A percentile compares a stretch with the other conserved stretches of the same genome.
These are phyloP conservation scores for Myotis yumanensis DNA, from an alignment of 2,113 vertebrate species.

Conservation along the genomic window DNA sequence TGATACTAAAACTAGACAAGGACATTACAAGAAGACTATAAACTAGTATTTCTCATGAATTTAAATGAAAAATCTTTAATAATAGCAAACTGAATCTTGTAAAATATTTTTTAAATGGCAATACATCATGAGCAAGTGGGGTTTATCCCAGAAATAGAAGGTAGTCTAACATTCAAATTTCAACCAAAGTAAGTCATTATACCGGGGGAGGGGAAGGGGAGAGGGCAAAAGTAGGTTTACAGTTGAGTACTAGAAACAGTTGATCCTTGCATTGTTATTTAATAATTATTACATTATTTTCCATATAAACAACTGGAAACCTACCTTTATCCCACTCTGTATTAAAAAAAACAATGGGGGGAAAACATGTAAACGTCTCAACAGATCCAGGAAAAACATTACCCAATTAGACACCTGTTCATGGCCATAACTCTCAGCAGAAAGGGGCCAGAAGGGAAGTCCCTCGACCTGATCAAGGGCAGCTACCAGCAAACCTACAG, in stretches of 20 bases:
- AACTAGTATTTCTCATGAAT: background rate
- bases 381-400: too few relatives aligned
- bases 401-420: too few relatives aligned
- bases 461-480: background rate
- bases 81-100: background rate
- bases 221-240: too few relatives aligned
- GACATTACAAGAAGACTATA: background rate
- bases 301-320: too few relatives aligned
- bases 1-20: background rate
- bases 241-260: too few relatives aligned
- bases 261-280: too few relatives aligned
- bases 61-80: background rate
- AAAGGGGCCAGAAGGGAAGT: background rate
- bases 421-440: too few relatives aligned
- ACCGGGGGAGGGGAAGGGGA: too few relatives aligned
- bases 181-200: background rate
- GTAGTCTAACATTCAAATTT: background rate
- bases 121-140: background rate
- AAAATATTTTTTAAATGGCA: conserved; percentile 4
- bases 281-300: too few relatives aligned
- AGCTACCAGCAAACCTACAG: background rate
- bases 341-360: too few relatives aligned
- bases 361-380: too few relatives aligned
- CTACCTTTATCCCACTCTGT: too few relatives aligned
- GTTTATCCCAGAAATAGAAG: background rate